Base-by-base conservation (phyloP, 1,140 invertebrate genomes). In the Trachymyrmex septentrionalis region DNA sequence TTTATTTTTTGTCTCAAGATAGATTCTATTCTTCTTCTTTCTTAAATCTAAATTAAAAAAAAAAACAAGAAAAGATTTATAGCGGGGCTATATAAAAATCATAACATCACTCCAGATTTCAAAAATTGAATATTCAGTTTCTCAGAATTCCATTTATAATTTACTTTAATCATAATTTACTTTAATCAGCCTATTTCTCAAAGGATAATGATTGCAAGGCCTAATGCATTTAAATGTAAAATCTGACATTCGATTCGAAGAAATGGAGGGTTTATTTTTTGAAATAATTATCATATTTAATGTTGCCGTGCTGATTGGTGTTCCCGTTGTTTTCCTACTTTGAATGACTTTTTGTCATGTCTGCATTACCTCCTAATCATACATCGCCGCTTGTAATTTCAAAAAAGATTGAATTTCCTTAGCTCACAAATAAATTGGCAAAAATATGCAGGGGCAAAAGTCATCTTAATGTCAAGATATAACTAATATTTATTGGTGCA, bases 381-480 rank as follows among this genome's bases (percentile, higher is more conserved):
- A 38, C 19, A 5, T 48, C 7, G 34, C 27, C 14, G 44, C n/a
- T 16, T 59, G 12, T 34, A 69, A 80, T 82, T 82, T 82, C 7
- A 73, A 19, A 38, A 50, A 84, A 84, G 69, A 38, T 72, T 48
- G 34, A n/a, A 19, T 9, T 61, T 34, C 6, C 38, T 55, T 57
- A 19, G 4, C 3, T n/a, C n/a, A 19, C 34, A 38, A 69, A 38
- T 21, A 53, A 67, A 21, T 21, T 24, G 64, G 30, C 30, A 38
- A 80, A 55, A 38, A 38, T 21, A 21, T 14, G 30, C 14, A 1
- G 5, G 16, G 24, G 69, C 38, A 84, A 57, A 57, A 69, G 30
- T 71, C n/a, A 16, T 50, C 16, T 82, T 82, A 72, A 82, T 82
- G 78, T 57, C 67, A 73, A 21, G 80, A 73, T 12, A 61, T 48